Evolutionary conservation across 2,113 vertebrate species (phyloP), one percentile per base, ranked within the genome.

Genomic region (Malurus elegans): DNA sequence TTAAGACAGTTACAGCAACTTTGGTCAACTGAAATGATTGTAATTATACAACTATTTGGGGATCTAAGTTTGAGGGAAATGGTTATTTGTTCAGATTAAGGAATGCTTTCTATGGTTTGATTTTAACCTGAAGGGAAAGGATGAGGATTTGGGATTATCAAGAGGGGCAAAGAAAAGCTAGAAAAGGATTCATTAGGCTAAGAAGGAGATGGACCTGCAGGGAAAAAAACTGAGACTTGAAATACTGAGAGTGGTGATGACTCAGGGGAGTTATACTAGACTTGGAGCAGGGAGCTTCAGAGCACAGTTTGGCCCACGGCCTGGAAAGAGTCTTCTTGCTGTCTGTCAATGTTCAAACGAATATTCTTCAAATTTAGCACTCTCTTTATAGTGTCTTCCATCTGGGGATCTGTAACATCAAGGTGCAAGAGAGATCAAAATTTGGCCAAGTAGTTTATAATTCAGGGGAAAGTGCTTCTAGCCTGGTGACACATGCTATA

Each of bases 301-400:
- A 50, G 70, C 69, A 88, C 18, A 79, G 14, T 85, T 92, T 96
- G 93, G 94, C 78, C 70, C 80, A 85, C 4, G 0, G 86, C 89
- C 83, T 95, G 65, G 53, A 92, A 87, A 92, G 51, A 84, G 57
- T 61, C 58, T 45, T 85, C 73, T 91, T 91, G 36, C 78, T 93
- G 80, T 91, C 89, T 89, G 74, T 95, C 94, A 92, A 61, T 67
- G 70, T 85, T 96, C 61, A 92, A 81, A 91, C 0, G 50, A 91
- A 95, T 95, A 79, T 70, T 92, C 91, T 79, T 95, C 62, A 91
- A 91, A 92, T 12, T 85, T 96, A 79, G 31, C 51, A 81, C 19
- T 61, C 64, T 79, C 93, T 88, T 92, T 94, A 74, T 80, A 75
- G 57, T 64, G 34, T 32, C 40, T 85, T 91, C 91, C 66, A 50